Evolutionary conservation across 2,113 vertebrate genomes (phyloP).

Genomic region (Channa maculata): DNA sequence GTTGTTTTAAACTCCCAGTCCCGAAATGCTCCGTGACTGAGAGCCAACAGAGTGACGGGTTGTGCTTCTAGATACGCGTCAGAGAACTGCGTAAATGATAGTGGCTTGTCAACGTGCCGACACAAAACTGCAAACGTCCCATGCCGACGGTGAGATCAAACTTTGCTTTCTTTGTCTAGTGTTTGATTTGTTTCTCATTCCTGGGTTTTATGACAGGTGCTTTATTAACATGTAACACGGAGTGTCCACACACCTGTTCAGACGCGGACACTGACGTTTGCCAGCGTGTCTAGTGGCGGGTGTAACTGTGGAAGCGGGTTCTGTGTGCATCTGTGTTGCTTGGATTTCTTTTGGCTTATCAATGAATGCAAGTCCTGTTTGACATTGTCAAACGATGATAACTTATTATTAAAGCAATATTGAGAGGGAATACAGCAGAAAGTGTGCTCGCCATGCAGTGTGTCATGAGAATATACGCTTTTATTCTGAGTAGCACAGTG

Average conservation of each 20-base stretch:
- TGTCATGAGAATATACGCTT: background rate
- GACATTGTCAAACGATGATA: too few species aligned
- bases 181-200: background rate
- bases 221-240: conserved; percentile 44
- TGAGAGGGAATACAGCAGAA: too few species aligned
- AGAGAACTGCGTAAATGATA: conserved; percentile 14
- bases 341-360: background rate
- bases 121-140: conserved; percentile 34
- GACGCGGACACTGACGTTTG: background rate
- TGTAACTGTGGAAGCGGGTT: background rate
- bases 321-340: conserved; percentile 4
- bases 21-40: conserved; percentile 66
- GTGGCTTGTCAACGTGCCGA: conserved; percentile 10
- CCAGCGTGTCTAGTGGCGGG: background rate
- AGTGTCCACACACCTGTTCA: conserved; percentile 46
- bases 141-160: conserved; percentile 63
- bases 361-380: conserved; percentile 7
- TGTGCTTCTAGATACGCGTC: conserved; percentile 31
- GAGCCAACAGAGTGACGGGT: conserved; percentile 51
- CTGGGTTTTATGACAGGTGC: background rate
- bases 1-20: conserved; percentile 67
- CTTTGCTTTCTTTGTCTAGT: conserved; percentile 4
- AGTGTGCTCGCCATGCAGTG: too few species aligned
- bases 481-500: background rate
- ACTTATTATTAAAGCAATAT: too few species aligned